phyloP scores from a whole-genome alignment of 2,797 vertebrate species.

The Acridotheres tristis region DNA sequence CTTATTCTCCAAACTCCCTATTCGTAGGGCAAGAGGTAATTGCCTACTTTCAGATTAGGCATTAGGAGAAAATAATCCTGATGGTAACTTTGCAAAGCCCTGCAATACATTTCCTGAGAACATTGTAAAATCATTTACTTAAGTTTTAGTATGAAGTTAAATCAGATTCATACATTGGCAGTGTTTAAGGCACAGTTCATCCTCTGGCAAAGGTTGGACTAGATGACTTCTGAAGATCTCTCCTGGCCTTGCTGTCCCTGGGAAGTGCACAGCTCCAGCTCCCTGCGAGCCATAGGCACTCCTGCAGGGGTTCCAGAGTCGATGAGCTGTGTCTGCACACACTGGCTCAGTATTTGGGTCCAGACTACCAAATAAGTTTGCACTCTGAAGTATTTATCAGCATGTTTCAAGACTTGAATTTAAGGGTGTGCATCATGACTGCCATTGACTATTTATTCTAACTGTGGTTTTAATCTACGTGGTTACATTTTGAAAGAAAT shows the following conservation, averaged over 20 bases:
- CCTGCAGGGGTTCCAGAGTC: not conserved
- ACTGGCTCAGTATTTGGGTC: not conserved
- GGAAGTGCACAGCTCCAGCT: not conserved
- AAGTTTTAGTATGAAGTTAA: constrained; percentile 2
- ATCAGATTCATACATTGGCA: not conserved
- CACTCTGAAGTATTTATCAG: not conserved
- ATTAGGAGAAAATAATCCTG: not conserved
- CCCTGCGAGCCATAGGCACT: accelerated
- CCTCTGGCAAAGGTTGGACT: not conserved
- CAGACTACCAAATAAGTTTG: not conserved
- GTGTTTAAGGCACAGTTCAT: not conserved
- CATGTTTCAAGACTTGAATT: not conserved
- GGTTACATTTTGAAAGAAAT: not conserved
- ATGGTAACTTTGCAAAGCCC: not conserved
- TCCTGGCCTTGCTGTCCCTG: not conserved
- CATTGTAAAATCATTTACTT: not conserved
- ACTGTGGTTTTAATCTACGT: not conserved
- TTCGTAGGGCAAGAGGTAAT: not conserved
- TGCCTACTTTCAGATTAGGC: not conserved
- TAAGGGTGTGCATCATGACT: not conserved
- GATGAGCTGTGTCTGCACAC: not conserved
- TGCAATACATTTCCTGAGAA: not conserved
- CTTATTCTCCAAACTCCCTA: not conserved
- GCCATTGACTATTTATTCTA: not conserved
- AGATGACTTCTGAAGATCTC: not conserved